These are phyloP conservation scores for Seira musarum DNA, from an alignment of 2,888 invertebrate species.

Conservation along the genomic window DNA sequence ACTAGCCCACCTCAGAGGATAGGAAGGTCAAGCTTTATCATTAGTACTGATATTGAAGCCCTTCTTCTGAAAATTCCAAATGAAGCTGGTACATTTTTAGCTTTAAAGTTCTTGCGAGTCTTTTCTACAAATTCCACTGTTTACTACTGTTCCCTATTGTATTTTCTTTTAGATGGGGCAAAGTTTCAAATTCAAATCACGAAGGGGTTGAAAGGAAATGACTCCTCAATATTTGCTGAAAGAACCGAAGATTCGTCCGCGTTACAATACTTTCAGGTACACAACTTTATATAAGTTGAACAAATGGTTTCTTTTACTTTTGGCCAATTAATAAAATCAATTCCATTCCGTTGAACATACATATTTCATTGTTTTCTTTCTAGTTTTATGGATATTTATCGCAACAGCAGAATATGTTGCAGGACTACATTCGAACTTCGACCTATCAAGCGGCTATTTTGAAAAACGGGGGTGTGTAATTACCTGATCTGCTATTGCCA, in stretches of 20 bases:
- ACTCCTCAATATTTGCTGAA: constrained; percentile 90
- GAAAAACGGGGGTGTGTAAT: no score
- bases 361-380: constrained; percentile 70
- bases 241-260: constrained; percentile 99
- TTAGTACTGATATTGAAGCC: constrained; percentile 63
- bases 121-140: no score
- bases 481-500: no score
- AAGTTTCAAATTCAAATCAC: constrained; percentile 83
- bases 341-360: background rate
- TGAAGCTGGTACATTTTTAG: constrained; percentile 74
- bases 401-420: constrained; percentile 99
- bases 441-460: constrained; percentile 99
- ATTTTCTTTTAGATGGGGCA: constrained; percentile 77
- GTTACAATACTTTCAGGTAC: constrained; percentile 93
- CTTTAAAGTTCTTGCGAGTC: no score
- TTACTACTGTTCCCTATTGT: constrained; percentile 24
- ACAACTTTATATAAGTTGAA: no score
- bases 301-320: background rate
- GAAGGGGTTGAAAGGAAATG: constrained; percentile 75
- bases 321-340: background rate
- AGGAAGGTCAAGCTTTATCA: constrained; percentile 64
- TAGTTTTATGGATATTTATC: constrained; percentile 98
- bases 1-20: constrained; percentile 61
- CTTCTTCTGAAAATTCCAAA: constrained; percentile 71
- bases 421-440: constrained; percentile 98